phyloP scores from a whole-genome alignment of 2,888 invertebrate species.

The Gari tellinella region DNA sequence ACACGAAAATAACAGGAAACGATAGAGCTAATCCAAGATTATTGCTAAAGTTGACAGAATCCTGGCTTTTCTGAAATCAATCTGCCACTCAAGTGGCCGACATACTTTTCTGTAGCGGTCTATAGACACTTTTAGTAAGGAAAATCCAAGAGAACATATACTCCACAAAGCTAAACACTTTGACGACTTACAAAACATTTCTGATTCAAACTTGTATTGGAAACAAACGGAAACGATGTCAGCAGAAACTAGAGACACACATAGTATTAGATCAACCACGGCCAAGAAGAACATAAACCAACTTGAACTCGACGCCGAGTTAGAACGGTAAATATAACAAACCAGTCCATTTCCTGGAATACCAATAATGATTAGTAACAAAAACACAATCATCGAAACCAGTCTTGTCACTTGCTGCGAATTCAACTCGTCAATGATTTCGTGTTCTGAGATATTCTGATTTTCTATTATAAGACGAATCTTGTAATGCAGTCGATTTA shows the following conservation, averaged over 20 bases:
- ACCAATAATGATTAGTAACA: slow-evolving; percentile 51
- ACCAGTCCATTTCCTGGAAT: slow-evolving; percentile 64
- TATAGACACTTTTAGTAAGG: slow-evolving; percentile 59
- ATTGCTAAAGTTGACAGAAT: slow-evolving; percentile 45
- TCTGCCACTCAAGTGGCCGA: slow-evolving; percentile 67
- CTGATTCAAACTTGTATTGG: slow-evolving; percentile 57
- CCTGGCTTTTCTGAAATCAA: slow-evolving; percentile 60
- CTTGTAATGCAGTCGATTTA: too few relatives aligned
- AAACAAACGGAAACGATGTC: slow-evolving; percentile 53
- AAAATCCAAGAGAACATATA: slow-evolving; percentile 43
- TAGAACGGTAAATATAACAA: slow-evolving; percentile 57
- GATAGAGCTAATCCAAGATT: slow-evolving; percentile 28
- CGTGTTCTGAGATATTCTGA: background rate
- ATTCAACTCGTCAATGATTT: slow-evolving; percentile 38
- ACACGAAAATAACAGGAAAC: slow-evolving; percentile 46
- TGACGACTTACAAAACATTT: slow-evolving; percentile 46
- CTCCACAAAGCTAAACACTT: slow-evolving; percentile 49
- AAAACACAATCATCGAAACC: slow-evolving; percentile 52
- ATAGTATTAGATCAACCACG: slow-evolving; percentile 60
- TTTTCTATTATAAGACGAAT: too few relatives aligned
- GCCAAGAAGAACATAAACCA: slow-evolving; percentile 65
- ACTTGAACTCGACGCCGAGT: slow-evolving; percentile 59
- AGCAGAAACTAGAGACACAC: slow-evolving; percentile 53
- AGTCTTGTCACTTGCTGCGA: slow-evolving; percentile 48
- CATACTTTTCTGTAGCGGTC: slow-evolving; percentile 72